Percentiles rank a stretch among this genome's conserved stretches.
Conservation (phyloP, 1,140 invertebrate genomes). For the Proctacanthus coquilletti region DNA sequence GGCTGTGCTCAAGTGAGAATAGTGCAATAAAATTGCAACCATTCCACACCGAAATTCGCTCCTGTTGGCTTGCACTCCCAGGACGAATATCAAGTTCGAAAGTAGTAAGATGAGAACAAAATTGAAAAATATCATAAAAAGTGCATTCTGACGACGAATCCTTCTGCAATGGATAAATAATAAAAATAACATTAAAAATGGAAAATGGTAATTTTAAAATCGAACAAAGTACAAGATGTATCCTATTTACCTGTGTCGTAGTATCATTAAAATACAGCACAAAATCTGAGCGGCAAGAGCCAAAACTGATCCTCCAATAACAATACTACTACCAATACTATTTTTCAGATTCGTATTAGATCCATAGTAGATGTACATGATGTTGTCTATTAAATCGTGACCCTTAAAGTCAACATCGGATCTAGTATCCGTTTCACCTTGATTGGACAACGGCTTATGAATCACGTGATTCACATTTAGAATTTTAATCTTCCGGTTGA, state of each 20-base stretch:
- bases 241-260: constrained; percentile 22
- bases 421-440: background rate
- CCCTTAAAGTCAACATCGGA: constrained; percentile 27
- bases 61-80: constrained; percentile 41
- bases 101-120: constrained; percentile 22
- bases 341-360: constrained; percentile 18
- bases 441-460: background rate
- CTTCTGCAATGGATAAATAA: constrained; percentile 1
- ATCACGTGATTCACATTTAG: background rate
- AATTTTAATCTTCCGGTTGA: constrained; percentile 1
- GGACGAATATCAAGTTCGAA: constrained; percentile 32
- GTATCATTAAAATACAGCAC: constrained; percentile 12
- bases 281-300: constrained; percentile 20
- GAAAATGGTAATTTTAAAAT: background rate
- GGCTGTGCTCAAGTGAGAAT: constrained; percentile 45
- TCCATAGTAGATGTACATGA: constrained; percentile 42
- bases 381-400: constrained; percentile 38
- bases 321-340: constrained; percentile 26
- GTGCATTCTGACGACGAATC: constrained; percentile 4
- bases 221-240: constrained; percentile 20
- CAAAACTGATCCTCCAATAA: constrained; percentile 25
- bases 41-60: constrained; percentile 40
- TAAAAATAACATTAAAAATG: background rate
- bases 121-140: constrained; percentile 14
- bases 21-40: constrained; percentile 47